Evolutionary conservation across 1,140 invertebrate genomes (phyloP).

Genomic region (Drosophila equinoxialis): DNA sequence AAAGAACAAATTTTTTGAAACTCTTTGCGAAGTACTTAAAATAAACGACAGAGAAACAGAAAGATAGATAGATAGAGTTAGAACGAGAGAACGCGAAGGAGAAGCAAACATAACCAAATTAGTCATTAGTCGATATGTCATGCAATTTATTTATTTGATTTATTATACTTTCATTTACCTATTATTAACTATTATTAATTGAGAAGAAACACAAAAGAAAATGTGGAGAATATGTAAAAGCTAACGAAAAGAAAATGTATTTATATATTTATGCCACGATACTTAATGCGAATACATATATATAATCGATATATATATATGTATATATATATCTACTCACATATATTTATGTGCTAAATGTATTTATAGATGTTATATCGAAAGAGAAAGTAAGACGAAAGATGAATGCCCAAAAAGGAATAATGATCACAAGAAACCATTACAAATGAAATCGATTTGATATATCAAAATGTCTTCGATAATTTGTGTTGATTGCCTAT

Average conservation of each 20-base stretch:
- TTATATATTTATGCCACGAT: slow-evolving; percentile 1
- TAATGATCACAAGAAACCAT: background rate
- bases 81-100: slow-evolving; percentile 40
- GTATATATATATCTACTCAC: slow-evolving; percentile 18
- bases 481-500: background rate
- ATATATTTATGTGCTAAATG: slow-evolving; percentile 30
- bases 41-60: slow-evolving; percentile 15
- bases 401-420: background rate
- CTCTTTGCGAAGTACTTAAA: slow-evolving; percentile 44
- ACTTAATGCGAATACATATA: background rate
- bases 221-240: background rate
- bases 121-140: slow-evolving; percentile 77
- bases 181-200: slow-evolving; percentile 57
- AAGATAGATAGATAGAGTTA: slow-evolving; percentile 18
- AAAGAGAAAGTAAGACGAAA: background rate
- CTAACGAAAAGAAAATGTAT: slow-evolving; percentile 3
- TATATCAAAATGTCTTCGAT: slow-evolving; percentile 1
- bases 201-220: slow-evolving; percentile 23
- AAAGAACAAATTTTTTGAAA: slow-evolving; percentile 10
- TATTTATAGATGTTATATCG: slow-evolving; percentile 32
- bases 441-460: background rate
- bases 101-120: slow-evolving; percentile 79
- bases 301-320: slow-evolving; percentile 4
- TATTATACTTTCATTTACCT: slow-evolving; percentile 31
- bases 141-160: slow-evolving; percentile 64